Base-by-base conservation (phyloP, 2,113 vertebrate species). In the Epinephelus fuscoguttatus region DNA sequence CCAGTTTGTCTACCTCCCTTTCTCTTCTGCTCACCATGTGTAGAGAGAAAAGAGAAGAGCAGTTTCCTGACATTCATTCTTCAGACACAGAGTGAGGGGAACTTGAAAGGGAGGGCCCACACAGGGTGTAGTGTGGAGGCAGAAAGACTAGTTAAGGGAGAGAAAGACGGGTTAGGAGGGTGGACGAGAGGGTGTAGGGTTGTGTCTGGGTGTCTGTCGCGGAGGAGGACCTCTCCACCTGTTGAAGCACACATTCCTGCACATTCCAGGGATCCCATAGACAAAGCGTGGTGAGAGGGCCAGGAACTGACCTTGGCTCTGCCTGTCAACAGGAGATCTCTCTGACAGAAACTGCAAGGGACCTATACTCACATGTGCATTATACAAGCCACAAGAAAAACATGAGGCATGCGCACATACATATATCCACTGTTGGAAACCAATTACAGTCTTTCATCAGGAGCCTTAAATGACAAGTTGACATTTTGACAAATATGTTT, bases 231-330 rank as follows among this genome's bases (percentile, higher is more conserved):
- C 85, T 80, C 62, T 78, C 86, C 92, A 93, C 92, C 94, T 94
- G 94, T 86, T 63, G 18, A n/a, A 75, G 72, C 25, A 85, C 77
- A 92, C 91, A 94, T 94, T 94, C 92, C 89, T 76, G 80, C 63
- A 85, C 88, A 93, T 93, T 94, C 94, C 91, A 84, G 81, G 72
- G 74, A 83, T 81, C 80, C 80, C 60, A 68, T 56, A 72, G 89
- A 93, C 91, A 94, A 94, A 94, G 90, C 77, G 81, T 90, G 93
- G 87, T 91, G 94, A 94, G 90, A 92, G 91, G 89, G 72, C 75
- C 89, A 93, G 93, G 93, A 94, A 94, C 92, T 91, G 92, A 89
- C 89, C 91, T 87, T 14, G 88, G 78, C 74, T 89, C 88, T 82
- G 75, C 75, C 89, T 92, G 88, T 94, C 94, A 94, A 81, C 91